phyloP scores from a whole-genome alignment of 2,888 invertebrate species.

The Laothoe populi region DNA sequence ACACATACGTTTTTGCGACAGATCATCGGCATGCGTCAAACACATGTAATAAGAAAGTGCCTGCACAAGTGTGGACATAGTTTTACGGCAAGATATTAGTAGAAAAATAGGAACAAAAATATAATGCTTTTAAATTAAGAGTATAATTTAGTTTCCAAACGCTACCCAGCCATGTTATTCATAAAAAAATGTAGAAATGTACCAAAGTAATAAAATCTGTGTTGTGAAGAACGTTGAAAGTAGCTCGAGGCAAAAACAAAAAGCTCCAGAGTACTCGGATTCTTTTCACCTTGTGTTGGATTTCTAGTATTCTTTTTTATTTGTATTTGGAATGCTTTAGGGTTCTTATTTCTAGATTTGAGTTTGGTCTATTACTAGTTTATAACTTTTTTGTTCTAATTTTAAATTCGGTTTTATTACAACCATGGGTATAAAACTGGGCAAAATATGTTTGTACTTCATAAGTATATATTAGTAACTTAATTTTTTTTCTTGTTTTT shows the following conservation, averaged over 20 bases:
- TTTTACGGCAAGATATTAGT: too few relatives aligned
- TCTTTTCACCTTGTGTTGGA: not conserved
- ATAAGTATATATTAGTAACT: too few relatives aligned
- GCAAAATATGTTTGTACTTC: too few relatives aligned
- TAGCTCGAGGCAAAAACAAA: not conserved
- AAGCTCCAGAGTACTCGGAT: not conserved
- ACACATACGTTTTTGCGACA: too few relatives aligned
- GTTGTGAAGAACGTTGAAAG: constrained; percentile 4
- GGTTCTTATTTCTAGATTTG: not conserved
- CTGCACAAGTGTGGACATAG: too few relatives aligned
- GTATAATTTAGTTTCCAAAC: constrained; percentile 48
- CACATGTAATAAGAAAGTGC: too few relatives aligned
- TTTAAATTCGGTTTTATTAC: too few relatives aligned
- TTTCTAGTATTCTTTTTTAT: not conserved
- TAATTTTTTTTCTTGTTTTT: too few relatives aligned
- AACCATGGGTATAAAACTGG: too few relatives aligned
- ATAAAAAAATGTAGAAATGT: constrained; percentile 25
- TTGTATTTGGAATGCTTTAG: not conserved
- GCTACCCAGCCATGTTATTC: constrained; percentile 42
- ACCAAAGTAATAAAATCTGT: constrained; percentile 11
- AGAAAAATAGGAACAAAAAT: constrained; percentile 23
- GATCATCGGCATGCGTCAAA: too few relatives aligned
- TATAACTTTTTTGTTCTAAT: too few relatives aligned
- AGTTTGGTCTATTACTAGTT: too few relatives aligned
- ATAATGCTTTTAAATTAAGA: constrained; percentile 49